Evolutionary conservation across 2,888 invertebrate genomes (phyloP).

Genomic region (Helicoverpa assulta): DNA sequence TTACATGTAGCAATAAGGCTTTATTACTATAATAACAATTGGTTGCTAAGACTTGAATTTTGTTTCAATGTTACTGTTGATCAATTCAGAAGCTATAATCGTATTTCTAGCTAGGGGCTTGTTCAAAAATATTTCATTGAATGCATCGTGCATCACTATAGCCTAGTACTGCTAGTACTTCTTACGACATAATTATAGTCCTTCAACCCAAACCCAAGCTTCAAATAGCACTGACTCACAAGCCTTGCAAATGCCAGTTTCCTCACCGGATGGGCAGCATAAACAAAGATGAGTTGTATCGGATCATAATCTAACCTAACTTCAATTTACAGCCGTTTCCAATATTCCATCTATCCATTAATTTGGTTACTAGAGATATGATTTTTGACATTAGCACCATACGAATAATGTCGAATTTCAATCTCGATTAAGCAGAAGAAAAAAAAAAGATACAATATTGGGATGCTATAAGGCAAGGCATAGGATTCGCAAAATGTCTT

Average conservation of each 20-base stretch:
- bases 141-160: too few species aligned
- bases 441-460: too few species aligned
- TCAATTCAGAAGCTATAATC: background rate
- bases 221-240: slow-evolving; percentile 7
- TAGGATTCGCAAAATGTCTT: slow-evolving; percentile 63
- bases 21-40: background rate
- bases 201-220: slow-evolving; percentile 10
- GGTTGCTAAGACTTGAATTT: background rate
- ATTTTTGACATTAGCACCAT: too few species aligned
- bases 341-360: too few species aligned
- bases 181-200: slow-evolving; percentile 10
- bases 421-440: too few species aligned
- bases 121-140: background rate
- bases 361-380: too few species aligned
- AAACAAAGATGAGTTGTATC: slow-evolving; percentile 49
- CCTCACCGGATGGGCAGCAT: slow-evolving; percentile 46
- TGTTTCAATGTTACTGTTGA: background rate
- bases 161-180: background rate
- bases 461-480: slow-evolving; percentile 4
- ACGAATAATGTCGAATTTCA: too few species aligned
- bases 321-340: slow-evolving; percentile 4
- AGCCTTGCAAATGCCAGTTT: slow-evolving; percentile 9
- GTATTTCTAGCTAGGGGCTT: background rate
- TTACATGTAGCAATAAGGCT: slow-evolving; percentile 11
- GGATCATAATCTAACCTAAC: slow-evolving; percentile 35